phyloP scores from a whole-genome alignment of 2,888 invertebrate genomes.

The Eucriotettix oculatus region DNA sequence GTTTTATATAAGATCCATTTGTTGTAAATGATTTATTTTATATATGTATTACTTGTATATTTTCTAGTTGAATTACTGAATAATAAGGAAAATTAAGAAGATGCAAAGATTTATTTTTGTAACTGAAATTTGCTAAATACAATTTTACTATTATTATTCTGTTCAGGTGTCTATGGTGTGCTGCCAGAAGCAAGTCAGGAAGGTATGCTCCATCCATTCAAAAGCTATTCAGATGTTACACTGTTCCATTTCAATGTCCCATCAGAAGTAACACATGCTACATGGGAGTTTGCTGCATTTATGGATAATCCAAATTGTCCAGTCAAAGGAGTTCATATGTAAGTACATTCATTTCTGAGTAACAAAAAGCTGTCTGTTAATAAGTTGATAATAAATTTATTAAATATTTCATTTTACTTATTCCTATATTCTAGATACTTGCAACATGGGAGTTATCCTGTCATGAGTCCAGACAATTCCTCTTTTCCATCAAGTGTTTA shows the following conservation, averaged over 20 bases:
- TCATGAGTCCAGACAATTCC: slow-evolving; percentile 31
- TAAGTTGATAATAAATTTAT: background rate
- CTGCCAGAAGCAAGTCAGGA: slow-evolving; percentile 31
- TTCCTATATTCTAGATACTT: slow-evolving; percentile 25
- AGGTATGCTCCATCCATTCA: slow-evolving; percentile 27
- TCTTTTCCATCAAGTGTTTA: slow-evolving; percentile 28
- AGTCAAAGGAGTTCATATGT: slow-evolving; percentile 28
- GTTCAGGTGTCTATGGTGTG: slow-evolving; percentile 12
- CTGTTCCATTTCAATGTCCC: slow-evolving; percentile 31
- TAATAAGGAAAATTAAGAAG: too few species aligned
- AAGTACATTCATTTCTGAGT: slow-evolving; percentile 12
- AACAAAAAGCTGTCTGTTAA: background rate
- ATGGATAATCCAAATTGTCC: slow-evolving; percentile 28
- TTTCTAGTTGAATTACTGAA: too few species aligned
- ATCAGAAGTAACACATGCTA: slow-evolving; percentile 27
- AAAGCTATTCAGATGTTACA: slow-evolving; percentile 29
- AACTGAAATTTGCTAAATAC: too few species aligned
- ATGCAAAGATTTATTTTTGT: too few species aligned
- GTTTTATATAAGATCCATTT: too few species aligned
- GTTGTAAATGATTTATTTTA: too few species aligned
- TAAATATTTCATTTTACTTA: background rate
- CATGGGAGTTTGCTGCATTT: slow-evolving; percentile 33
- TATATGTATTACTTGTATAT: too few species aligned
- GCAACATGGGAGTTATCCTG: slow-evolving; percentile 36
- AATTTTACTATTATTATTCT: too few species aligned